These are phyloP conservation scores for Cacajao melanocephalus DNA, from an alignment of 2,797 vertebrate genomes.

Conservation along the genomic window DNA sequence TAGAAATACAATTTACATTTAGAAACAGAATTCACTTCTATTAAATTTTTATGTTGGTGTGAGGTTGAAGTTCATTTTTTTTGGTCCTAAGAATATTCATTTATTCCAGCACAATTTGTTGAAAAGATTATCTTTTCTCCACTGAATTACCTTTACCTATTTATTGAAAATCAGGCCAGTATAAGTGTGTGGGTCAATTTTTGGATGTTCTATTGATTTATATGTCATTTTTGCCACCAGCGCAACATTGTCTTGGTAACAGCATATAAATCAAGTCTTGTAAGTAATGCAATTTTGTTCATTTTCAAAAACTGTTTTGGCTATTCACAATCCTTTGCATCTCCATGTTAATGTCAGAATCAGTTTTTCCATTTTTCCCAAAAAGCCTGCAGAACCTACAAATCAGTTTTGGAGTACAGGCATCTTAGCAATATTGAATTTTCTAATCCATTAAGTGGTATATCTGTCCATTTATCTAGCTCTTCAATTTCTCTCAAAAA, in stretches of 20 bases:
- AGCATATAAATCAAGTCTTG: neutral
- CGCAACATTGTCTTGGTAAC: neutral
- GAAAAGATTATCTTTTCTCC: neutral
- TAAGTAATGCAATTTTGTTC: neutral
- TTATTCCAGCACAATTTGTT: neutral
- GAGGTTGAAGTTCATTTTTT: neutral
- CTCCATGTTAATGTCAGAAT: constrained; percentile 37
- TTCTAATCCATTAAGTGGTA: neutral
- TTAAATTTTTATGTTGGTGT: neutral
- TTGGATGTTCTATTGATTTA: neutral
- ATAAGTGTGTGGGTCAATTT: neutral
- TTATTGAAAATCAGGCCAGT: neutral
- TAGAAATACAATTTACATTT: neutral
- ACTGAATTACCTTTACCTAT: neutral
- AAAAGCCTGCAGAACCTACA: neutral
- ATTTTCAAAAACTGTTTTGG: constrained; percentile 26
- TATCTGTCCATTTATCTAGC: neutral
- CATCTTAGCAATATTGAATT: neutral
- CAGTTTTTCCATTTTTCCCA: constrained; percentile 29
- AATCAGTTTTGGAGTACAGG: neutral
- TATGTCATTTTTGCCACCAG: neutral
- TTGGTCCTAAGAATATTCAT: neutral
- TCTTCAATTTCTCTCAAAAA: constrained; percentile 7
- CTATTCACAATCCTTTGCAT: constrained; percentile 1
- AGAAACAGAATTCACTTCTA: neutral